phyloP scores from a whole-genome alignment of 2,888 invertebrate genomes.

The Himalopsyche kuldschensis region DNA sequence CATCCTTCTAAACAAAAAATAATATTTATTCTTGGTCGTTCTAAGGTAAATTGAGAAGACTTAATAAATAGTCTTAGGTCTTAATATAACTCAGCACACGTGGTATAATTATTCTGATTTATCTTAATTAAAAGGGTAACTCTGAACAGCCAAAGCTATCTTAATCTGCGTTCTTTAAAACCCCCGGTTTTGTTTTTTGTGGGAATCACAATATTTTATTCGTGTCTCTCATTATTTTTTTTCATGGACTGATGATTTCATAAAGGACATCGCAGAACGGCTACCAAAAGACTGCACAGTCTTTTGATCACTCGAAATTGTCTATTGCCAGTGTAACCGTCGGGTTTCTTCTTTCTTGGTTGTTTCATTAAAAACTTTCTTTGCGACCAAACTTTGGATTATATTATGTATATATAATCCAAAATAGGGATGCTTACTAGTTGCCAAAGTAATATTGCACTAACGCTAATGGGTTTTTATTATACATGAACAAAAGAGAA shows the following conservation, averaged over 20 bases:
- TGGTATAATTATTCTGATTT: not conserved
- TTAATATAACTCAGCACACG: no score
- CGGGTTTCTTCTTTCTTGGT: not conserved
- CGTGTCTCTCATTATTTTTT: constrained; percentile 22
- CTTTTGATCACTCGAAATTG: constrained; percentile 13
- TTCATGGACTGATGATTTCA: constrained; percentile 9
- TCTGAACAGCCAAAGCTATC: not conserved
- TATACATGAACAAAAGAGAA: no score
- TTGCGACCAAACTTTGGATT: not conserved
- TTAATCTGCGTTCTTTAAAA: not conserved
- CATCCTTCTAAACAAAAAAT: no score
- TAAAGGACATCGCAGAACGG: constrained; percentile 2
- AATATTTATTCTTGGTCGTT: no score
- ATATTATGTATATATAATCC: not conserved
- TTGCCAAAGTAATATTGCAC: no score
- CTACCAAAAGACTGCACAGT: not conserved
- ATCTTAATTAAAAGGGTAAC: not conserved
- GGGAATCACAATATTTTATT: constrained; percentile 19
- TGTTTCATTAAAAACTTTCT: not conserved
- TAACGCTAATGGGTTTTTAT: no score
- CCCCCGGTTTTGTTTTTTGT: not conserved
- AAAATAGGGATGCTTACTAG: no score
- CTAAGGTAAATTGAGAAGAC: no score
- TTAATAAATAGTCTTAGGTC: no score
- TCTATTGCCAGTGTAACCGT: not conserved